These are phyloP conservation scores for Harpalus rubripes DNA, from an alignment of 2,888 invertebrate species.

Conservation along the genomic window DNA sequence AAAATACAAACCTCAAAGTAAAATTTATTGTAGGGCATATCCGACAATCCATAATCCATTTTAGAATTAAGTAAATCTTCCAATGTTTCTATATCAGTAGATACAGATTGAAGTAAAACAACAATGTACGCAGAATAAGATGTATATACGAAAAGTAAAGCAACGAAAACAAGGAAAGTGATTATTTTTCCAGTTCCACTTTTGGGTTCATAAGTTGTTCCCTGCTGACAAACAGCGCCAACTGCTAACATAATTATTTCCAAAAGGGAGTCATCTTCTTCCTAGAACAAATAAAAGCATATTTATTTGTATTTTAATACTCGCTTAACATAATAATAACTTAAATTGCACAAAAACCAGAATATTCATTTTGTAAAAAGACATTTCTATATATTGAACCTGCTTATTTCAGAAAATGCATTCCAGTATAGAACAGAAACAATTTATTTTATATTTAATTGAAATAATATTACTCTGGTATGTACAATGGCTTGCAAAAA, in stretches of 20 bases:
- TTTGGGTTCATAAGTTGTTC: constrained; percentile 76
- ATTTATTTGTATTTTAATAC: no score
- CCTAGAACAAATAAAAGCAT: neutral
- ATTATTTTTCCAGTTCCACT: constrained; percentile 77
- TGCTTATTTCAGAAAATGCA: no score
- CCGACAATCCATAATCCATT: constrained; percentile 81
- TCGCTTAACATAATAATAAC: no score
- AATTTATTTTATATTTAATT: no score
- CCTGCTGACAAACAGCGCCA: constrained; percentile 78
- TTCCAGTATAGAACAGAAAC: no score
- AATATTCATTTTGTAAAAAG: no score
- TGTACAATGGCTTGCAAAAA: no score
- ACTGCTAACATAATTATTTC: constrained; percentile 76
- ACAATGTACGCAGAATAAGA: constrained; percentile 85
- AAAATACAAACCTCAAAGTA: constrained; percentile 81
- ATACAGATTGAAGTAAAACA: constrained; percentile 83
- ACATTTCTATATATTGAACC: no score
- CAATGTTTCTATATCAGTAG: constrained; percentile 79
- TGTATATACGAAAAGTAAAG: constrained; percentile 81
- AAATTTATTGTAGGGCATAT: constrained; percentile 79
- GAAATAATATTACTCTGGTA: no score
- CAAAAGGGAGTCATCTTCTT: constrained; percentile 67
- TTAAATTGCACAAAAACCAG: no score
- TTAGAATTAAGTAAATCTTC: constrained; percentile 80
- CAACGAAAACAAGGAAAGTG: constrained; percentile 73